Conservation (phyloP, 2,888 invertebrate genomes). For the Drosophila antonietae region DNA sequence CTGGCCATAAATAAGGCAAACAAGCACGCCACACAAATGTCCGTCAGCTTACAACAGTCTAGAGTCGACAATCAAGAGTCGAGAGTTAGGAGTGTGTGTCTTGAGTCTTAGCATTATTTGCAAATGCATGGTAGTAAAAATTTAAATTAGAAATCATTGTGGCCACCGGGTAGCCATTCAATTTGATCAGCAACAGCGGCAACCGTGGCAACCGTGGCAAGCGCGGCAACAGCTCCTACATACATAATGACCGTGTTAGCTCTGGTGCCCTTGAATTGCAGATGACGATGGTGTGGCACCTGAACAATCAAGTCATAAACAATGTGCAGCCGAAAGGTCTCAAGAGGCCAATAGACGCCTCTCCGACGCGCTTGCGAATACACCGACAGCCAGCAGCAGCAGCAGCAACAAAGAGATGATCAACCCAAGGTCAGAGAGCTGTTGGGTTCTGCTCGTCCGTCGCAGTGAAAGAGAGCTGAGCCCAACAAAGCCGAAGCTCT, state of each 20-base stretch:
- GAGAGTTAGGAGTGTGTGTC: background rate
- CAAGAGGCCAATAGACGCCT: constrained; percentile 54
- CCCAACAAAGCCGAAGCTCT: constrained; percentile 34
- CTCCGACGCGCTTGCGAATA: constrained; percentile 48
- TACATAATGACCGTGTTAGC: constrained; percentile 54
- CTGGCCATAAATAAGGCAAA: constrained; percentile 71
- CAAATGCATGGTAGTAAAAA: constrained; percentile 73
- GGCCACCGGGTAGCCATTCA: constrained; percentile 56
- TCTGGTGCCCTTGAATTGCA: constrained; percentile 65
- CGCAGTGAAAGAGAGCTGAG: constrained; percentile 1
- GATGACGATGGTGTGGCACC: constrained; percentile 56
- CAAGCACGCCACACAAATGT: constrained; percentile 38
- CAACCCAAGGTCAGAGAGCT: constrained; percentile 50
- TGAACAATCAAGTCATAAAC: constrained; percentile 78
- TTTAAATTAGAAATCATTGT: constrained; percentile 76
- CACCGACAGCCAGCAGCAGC: constrained; percentile 18
- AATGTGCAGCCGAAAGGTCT: constrained; percentile 73
- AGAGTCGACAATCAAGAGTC: background rate
- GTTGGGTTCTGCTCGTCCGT: constrained; percentile 48
- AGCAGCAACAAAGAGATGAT: constrained; percentile 39
- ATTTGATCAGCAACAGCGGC: constrained; percentile 52
- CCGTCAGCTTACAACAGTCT: constrained; percentile 15
- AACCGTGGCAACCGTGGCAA: no score
- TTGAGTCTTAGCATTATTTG: constrained; percentile 56
- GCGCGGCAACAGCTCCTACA: constrained; percentile 24